Evolutionary conservation across 1,140 invertebrate species (phyloP).

Genomic region (Drosophila baimaii): DNA sequence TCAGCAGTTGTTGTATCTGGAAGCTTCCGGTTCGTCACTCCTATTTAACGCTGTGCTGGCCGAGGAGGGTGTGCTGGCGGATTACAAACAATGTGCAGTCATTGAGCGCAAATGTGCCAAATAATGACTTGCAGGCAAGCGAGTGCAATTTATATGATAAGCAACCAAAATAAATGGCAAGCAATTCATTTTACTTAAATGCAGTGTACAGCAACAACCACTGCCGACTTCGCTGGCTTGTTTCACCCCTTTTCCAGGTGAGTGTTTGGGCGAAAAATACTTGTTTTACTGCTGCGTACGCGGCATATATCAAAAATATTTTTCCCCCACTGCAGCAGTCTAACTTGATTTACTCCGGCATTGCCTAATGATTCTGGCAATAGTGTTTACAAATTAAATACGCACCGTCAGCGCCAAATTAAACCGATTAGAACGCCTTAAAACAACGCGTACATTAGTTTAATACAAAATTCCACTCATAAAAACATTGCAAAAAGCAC

Average conservation of each 20-base stretch:
- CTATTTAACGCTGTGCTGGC: conserved; percentile 25
- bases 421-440: neutral
- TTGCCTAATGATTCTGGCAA: conserved; percentile 51
- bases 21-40: conserved; percentile 77
- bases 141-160: conserved; percentile 82
- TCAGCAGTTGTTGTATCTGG: conserved; percentile 67
- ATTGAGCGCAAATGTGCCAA: conserved; percentile 81
- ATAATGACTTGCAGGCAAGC: conserved; percentile 77
- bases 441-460: too few relatives aligned
- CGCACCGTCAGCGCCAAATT: neutral
- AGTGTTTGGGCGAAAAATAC: conserved; percentile 21
- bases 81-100: conserved; percentile 72
- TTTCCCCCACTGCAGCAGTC: conserved; percentile 56
- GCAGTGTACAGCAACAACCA: conserved; percentile 50
- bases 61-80: conserved; percentile 36
- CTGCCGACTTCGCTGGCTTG: conserved; percentile 50
- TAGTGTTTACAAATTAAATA: conserved; percentile 4
- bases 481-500: too few relatives aligned
- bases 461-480: too few relatives aligned
- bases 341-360: conserved; percentile 47
- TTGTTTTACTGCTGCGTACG: conserved; percentile 13
- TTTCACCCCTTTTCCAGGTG: conserved; percentile 26
- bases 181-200: conserved; percentile 82
- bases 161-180: conserved; percentile 81
- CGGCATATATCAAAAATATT: conserved; percentile 61